Base-by-base conservation (phyloP, 2,113 vertebrate genomes). In the Symphodus melops region DNA sequence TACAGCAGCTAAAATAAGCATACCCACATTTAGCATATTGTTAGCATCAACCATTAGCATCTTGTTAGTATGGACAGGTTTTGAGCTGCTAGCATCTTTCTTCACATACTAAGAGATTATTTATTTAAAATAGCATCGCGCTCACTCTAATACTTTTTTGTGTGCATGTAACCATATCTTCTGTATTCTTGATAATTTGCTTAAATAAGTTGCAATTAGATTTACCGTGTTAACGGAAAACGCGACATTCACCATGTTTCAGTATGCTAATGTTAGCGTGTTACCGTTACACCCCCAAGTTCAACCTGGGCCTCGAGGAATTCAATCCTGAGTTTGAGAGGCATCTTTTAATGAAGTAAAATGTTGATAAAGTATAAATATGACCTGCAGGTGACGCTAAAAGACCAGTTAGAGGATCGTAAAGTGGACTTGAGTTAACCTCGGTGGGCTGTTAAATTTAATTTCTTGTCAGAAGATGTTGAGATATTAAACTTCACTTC, bases 371-470 rank as follows among this genome's bases (percentile, higher is more conserved):
- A 19, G 21, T 68, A 20, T 37, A 62, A 0, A 36, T 36, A 46
- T 62, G 37, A 58, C 52, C 52, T 58, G 56, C 44, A 44, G 81
- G 56, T 62, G 67, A 23, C 11, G 7, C 58, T 48, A 6, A 46
- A 33, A 46, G 12, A 75, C 21, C 48, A 60, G 36, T 25, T 20
- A 14, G 23, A 39, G 17, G 33, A 42, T 52, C 19, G 11, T 7
- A 4, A 28, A 53, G 39, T 57, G 8, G 16, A 0, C 17, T 23
- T 14, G 39, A 48, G 20, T 64, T n/a, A n/a, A 19, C 23, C 51
- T 61, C 39, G 55, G 28, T 17, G 25, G 11, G 5, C 28, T 11
- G 23, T 58, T 56, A 52, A 77, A 48, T 14, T 14, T 53, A n/a
- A 63, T 62, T 33, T 74, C 11, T 54, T 23, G 46, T 20, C 36